Conservation (phyloP, 2,113 vertebrate genomes). For the Equus quagga region DNA sequence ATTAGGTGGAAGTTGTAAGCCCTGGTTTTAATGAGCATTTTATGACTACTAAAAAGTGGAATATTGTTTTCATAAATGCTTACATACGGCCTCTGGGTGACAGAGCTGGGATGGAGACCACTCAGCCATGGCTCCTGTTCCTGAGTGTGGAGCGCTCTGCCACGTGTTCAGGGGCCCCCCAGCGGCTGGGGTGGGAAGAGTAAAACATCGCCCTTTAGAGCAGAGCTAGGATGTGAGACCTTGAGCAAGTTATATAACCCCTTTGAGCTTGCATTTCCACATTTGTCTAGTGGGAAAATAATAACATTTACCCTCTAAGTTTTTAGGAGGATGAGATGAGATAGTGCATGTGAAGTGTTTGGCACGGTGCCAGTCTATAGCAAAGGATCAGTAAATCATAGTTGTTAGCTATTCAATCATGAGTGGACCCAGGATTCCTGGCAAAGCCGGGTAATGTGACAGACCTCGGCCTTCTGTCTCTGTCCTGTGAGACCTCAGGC, state of each 20-base stretch:
- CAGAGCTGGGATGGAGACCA: background rate
- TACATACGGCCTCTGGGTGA: background rate
- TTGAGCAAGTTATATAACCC: background rate
- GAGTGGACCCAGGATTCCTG: background rate
- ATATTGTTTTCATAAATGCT: background rate
- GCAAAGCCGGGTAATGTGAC: background rate
- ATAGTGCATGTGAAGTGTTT: background rate
- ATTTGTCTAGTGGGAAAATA: background rate
- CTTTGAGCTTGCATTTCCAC: background rate
- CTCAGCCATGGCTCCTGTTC: background rate
- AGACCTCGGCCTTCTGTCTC: background rate
- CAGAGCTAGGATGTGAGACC: background rate
- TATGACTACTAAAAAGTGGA: background rate
- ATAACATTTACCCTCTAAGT: background rate
- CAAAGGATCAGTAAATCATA: background rate
- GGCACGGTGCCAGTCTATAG: background rate
- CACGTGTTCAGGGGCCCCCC: too few relatives aligned
- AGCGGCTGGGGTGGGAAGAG: background rate
- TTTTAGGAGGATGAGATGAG: background rate
- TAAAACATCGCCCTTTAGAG: background rate
- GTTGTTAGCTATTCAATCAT: background rate
- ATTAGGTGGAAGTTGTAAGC: background rate
- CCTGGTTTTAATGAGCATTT: conserved; percentile 7
- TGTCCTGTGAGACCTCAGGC: background rate
- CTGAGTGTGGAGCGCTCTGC: background rate